Evolutionary conservation across 1,140 invertebrate species (phyloP).

Genomic region (Euglossa dilemma): DNA sequence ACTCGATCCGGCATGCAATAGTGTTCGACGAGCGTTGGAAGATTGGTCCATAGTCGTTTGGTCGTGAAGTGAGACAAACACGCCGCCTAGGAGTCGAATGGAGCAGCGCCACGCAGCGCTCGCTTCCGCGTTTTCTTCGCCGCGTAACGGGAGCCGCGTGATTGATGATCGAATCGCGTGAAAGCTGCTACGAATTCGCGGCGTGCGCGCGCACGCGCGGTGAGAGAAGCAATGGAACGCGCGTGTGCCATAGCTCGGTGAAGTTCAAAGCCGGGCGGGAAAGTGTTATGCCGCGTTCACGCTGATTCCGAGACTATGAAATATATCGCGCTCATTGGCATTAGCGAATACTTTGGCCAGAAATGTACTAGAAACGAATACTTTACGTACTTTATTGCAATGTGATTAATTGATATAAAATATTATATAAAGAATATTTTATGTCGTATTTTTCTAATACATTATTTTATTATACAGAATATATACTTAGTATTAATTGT

Average conservation of each 20-base stretch:
- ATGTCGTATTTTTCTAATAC: too few relatives aligned
- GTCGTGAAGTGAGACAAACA: conserved; percentile 11
- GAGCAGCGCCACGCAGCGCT: too few relatives aligned
- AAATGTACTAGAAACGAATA: too few relatives aligned
- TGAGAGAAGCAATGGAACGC: background rate
- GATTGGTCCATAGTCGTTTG: background rate
- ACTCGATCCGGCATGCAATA: background rate
- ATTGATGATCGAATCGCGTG: conserved; percentile 51
- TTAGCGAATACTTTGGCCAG: too few relatives aligned
- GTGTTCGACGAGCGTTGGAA: background rate
- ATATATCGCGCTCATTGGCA: too few relatives aligned
- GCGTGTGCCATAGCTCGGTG: background rate
- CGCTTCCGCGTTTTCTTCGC: conserved; percentile 47
- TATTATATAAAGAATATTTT: too few relatives aligned
- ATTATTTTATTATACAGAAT: too few relatives aligned
- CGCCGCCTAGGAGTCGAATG: background rate
- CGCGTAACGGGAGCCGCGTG: conserved; percentile 48
- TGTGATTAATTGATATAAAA: too few relatives aligned
- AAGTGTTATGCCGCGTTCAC: conserved; percentile 4
- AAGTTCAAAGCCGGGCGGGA: conserved; percentile 40
- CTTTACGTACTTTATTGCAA: too few relatives aligned
- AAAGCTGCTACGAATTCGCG: conserved; percentile 41
- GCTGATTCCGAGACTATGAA: too few relatives aligned
- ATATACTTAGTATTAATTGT: too few relatives aligned
- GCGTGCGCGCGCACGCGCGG: background rate